Percentiles rank a stretch among this genome's conserved stretches.
Evolutionary conservation across 2,113 vertebrate genomes (phyloP).

Genomic region (Oenanthe melanoleuca): DNA sequence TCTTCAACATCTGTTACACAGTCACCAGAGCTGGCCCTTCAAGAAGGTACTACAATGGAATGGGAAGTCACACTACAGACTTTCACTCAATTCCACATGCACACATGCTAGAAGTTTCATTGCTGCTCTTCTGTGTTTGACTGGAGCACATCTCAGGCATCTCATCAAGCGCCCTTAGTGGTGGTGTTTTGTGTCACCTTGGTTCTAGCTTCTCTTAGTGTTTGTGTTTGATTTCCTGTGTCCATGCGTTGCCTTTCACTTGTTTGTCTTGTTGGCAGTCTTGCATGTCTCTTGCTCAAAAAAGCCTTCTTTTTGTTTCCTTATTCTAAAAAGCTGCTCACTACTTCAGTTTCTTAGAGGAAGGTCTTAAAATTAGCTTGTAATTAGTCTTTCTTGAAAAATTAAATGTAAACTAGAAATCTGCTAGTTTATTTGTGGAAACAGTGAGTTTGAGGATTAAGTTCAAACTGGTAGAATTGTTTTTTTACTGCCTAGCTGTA

Average conservation of each 20-base stretch:
- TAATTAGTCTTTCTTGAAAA: neutral
- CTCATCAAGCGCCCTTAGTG: neutral
- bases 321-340: neutral
- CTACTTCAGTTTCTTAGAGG: neutral
- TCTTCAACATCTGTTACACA: slow-evolving; percentile 37
- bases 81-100: neutral
- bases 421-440: neutral
- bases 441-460: neutral
- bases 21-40: slow-evolving; percentile 32
- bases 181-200: neutral
- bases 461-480: neutral
- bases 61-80: neutral
- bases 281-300: neutral
- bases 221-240: neutral
- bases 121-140: neutral
- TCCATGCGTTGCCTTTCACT: neutral
- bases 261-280: neutral
- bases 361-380: neutral
- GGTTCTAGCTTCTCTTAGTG: neutral
- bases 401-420: neutral
- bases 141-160: neutral
- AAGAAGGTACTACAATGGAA: slow-evolving; percentile 73
- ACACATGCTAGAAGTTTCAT: neutral
- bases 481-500: neutral
- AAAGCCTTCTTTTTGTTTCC: neutral